Conservation (phyloP, 2,797 vertebrate genomes). For the Echiichthys vipera region DNA sequence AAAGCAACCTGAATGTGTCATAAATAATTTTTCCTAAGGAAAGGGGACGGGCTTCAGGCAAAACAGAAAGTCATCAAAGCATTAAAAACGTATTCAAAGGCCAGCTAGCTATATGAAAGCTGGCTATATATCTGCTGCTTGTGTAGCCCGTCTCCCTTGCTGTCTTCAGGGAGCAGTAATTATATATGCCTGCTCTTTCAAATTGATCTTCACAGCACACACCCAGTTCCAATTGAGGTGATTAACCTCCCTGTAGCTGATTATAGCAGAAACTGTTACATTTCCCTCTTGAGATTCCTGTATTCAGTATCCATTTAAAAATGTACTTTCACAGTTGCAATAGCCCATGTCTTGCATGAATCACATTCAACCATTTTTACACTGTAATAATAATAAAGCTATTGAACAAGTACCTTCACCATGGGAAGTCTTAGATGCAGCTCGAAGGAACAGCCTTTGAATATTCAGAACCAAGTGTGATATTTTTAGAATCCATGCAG, state of each 20-base stretch:
- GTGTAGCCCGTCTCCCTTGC: no score
- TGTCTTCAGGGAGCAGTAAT: neutral
- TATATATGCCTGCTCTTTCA: conserved; percentile 5
- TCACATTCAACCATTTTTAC: conserved; percentile 25
- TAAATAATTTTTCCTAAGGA: no score
- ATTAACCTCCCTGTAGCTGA: conserved; percentile 21
- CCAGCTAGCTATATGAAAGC: no score
- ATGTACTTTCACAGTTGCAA: conserved; percentile 15
- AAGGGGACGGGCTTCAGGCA: no score
- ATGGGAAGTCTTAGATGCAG: conserved; percentile 15
- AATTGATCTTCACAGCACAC: conserved; percentile 1
- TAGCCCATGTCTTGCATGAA: conserved; percentile 6
- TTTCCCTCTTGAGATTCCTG: neutral
- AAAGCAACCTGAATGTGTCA: no score
- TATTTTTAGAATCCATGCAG: conserved; percentile 70
- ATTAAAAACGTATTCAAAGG: no score
- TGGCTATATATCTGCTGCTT: no score
- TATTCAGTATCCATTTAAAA: conserved; percentile 19
- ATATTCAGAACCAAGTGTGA: conserved; percentile 45
- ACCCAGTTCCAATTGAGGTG: conserved; percentile 13
- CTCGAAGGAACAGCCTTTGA: conserved; percentile 29
- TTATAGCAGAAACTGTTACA: conserved; percentile 14
- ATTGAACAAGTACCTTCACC: neutral
- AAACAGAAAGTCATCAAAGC: no score
- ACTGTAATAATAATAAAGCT: neutral